A percentile compares a stretch with the other conserved stretches of the same genome.
phyloP scores from a whole-genome alignment of 2,888 invertebrate species.

The Archips crataeganus region DNA sequence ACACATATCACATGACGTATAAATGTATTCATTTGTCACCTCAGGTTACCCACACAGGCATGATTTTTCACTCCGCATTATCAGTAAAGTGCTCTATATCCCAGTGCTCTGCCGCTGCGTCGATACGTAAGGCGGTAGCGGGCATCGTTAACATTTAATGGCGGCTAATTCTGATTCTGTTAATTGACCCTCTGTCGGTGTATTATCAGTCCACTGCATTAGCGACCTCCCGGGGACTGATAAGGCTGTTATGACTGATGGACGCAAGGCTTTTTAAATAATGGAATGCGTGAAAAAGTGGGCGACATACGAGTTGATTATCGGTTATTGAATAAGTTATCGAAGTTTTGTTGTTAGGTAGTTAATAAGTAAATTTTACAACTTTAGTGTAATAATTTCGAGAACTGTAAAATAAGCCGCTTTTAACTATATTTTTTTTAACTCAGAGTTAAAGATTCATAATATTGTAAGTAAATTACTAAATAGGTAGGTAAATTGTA shows the following conservation, averaged over 20 bases:
- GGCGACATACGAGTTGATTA: conserved; percentile 26
- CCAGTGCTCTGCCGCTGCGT: conserved; percentile 55
- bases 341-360: conserved; percentile 4
- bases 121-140: conserved; percentile 83
- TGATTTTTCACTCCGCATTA: conserved; percentile 8
- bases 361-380: background rate
- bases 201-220: conserved; percentile 78
- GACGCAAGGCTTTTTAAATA: conserved; percentile 39
- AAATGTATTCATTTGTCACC: background rate
- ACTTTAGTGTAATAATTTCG: background rate
- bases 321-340: conserved; percentile 27
- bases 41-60: background rate
- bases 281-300: conserved; percentile 31
- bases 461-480: too few species aligned
- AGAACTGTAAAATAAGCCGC: background rate
- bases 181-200: conserved; percentile 81
- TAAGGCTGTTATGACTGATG: conserved; percentile 75
- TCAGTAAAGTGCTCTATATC: conserved; percentile 40
- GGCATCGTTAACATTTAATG: conserved; percentile 84
- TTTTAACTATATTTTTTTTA: background rate
- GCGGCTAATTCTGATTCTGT: conserved; percentile 83
- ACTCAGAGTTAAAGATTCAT: too few species aligned
- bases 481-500: too few species aligned
- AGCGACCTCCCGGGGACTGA: conserved; percentile 63
- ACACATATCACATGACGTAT: background rate